Evolutionary conservation across 2,888 invertebrate genomes (phyloP).

Genomic region (Sabatieria punctata): DNA sequence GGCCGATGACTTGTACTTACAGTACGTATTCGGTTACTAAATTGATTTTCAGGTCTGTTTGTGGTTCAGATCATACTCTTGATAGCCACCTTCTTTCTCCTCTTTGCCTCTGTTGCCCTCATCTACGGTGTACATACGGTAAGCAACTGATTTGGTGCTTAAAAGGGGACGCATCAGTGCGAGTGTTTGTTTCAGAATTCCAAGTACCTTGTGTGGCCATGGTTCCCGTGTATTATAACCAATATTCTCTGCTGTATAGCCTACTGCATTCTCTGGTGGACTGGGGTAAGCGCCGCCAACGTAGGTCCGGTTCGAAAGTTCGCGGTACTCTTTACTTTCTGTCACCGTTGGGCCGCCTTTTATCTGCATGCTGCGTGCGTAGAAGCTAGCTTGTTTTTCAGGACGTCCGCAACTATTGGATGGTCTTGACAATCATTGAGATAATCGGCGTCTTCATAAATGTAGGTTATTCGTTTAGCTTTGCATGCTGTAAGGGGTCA

Average conservation of each 20-base stretch:
- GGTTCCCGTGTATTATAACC: constrained; percentile 25
- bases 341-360: constrained; percentile 24
- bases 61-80: constrained; percentile 28
- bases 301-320: neutral
- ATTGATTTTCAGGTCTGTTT: constrained; percentile 29
- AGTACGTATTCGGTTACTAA: too few relatives aligned
- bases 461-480: too few relatives aligned
- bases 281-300: constrained; percentile 1
- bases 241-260: constrained; percentile 24
- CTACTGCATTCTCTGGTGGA: constrained; percentile 27
- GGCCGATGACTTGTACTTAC: too few relatives aligned
- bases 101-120: constrained; percentile 25
- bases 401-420: constrained; percentile 21
- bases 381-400: neutral
- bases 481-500: too few relatives aligned
- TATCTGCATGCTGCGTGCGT: neutral
- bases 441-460: constrained; percentile 27
- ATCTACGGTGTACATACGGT: constrained; percentile 29
- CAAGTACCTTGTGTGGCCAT: constrained; percentile 24
- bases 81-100: constrained; percentile 27
- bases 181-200: neutral
- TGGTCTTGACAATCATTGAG: constrained; percentile 27
- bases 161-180: neutral
- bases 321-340: constrained; percentile 12
- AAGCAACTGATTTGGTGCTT: neutral